These are phyloP conservation scores for Corythoichthys intestinalis DNA, from an alignment of 2,113 vertebrate species.

Conservation along the genomic window DNA sequence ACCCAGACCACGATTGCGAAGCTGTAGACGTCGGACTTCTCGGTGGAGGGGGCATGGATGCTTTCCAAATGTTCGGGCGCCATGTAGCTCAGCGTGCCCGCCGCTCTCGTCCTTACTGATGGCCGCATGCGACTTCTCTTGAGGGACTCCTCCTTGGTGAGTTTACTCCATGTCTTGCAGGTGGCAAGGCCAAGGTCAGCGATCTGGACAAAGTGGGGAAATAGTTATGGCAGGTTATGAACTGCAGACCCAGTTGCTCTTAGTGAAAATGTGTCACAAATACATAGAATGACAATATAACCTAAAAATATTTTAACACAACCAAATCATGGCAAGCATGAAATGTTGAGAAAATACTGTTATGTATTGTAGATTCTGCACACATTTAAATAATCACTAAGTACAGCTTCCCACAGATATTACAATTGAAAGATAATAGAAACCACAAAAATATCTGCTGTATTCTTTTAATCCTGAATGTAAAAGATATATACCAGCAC, in stretches of 20 bases:
- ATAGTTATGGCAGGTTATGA: neutral
- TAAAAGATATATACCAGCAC: slow-evolving; percentile 58
- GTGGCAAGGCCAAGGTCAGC: slow-evolving; percentile 89
- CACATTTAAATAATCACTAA: too few species aligned
- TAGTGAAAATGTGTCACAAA: neutral
- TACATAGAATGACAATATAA: neutral
- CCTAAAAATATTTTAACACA: neutral
- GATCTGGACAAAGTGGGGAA: slow-evolving; percentile 71
- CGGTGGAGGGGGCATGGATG: slow-evolving; percentile 75
- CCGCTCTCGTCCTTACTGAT: slow-evolving; percentile 47
- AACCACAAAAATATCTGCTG: too few species aligned
- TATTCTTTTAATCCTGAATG: too few species aligned
- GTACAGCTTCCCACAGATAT: too few species aligned
- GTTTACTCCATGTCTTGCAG: slow-evolving; percentile 85
- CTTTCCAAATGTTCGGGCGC: slow-evolving; percentile 86
- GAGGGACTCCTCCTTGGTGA: slow-evolving; percentile 82
- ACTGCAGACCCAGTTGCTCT: neutral
- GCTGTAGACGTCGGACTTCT: slow-evolving; percentile 95
- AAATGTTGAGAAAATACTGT: too few species aligned
- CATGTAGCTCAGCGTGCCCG: slow-evolving; percentile 94
- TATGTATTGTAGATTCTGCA: too few species aligned
- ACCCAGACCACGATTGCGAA: slow-evolving; percentile 93
- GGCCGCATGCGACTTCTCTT: slow-evolving; percentile 55
- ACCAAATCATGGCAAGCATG: neutral
- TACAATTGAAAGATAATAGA: too few species aligned